Percentiles rank a stretch among this genome's conserved stretches.
These are phyloP conservation scores for Caenorhabditis zanzibari DNA, from an alignment of 2,888 invertebrate species.

Conservation along the genomic window DNA sequence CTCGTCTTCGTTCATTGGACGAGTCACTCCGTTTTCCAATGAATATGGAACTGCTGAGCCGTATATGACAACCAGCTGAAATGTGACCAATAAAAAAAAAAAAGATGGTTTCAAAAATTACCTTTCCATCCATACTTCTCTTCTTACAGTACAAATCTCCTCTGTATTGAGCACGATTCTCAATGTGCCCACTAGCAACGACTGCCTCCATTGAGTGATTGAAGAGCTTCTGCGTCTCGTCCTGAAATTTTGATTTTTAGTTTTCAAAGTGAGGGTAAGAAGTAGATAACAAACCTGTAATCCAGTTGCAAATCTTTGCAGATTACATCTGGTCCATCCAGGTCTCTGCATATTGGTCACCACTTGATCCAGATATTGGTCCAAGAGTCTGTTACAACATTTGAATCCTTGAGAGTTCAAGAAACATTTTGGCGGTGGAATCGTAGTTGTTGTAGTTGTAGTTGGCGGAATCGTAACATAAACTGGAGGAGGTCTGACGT, in stretches of 20 bases:
- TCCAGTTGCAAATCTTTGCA: conserved; percentile 58
- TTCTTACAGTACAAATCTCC: conserved; percentile 61
- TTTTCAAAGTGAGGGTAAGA: too few relatives aligned
- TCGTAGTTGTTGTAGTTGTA: conserved; percentile 40
- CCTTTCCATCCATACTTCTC: conserved; percentile 44
- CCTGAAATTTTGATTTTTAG: conserved; percentile 15
- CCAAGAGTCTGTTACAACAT: conserved; percentile 53
- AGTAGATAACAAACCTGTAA: too few relatives aligned
- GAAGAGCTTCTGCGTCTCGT: conserved; percentile 40
- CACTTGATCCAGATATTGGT: conserved; percentile 40
- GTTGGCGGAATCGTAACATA: conserved; percentile 5
- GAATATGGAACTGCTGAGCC: conserved; percentile 46
- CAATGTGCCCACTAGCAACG: conserved; percentile 46
- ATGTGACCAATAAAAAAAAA: neutral
- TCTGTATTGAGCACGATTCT: conserved; percentile 44
- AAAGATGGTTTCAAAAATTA: neutral
- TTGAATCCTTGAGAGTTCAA: conserved; percentile 53
- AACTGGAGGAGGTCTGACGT: conserved; percentile 37
- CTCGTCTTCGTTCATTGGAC: conserved; percentile 57
- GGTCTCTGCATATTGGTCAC: conserved; percentile 50
- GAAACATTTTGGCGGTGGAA: conserved; percentile 65
- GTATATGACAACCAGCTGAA: conserved; percentile 47
- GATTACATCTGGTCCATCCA: conserved; percentile 55
- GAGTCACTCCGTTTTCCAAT: conserved; percentile 26
- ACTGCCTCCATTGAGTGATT: conserved; percentile 63